phyloP scores from a whole-genome alignment of 1,140 invertebrate genomes.

The Eubasilissa regina region DNA sequence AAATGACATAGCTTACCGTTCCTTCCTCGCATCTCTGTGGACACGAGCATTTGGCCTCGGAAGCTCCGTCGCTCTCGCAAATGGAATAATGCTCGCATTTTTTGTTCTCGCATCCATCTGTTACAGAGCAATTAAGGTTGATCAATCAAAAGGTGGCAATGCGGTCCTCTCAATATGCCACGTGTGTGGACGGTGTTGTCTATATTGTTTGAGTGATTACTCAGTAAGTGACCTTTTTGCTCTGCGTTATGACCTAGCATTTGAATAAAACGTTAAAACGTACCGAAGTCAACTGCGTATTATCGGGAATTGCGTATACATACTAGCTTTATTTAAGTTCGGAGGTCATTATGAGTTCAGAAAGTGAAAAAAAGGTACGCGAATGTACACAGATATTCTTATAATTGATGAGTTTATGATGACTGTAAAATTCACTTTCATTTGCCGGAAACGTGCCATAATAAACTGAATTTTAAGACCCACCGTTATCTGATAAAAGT shows the following conservation, averaged over 20 bases:
- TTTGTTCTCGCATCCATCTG: slow-evolving; percentile 91
- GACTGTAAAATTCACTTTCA: too few relatives aligned
- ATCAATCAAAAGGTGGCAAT: slow-evolving; percentile 32
- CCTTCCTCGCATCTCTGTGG: slow-evolving; percentile 81
- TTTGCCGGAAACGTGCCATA: too few relatives aligned
- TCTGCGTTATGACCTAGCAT: not conserved
- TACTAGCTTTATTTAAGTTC: too few relatives aligned
- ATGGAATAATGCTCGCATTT: slow-evolving; percentile 88
- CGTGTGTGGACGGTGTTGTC: not conserved
- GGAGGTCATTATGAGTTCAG: too few relatives aligned
- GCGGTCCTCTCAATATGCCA: slow-evolving; percentile 31
- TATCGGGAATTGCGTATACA: too few relatives aligned
- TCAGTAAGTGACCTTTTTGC: slow-evolving; percentile 23
- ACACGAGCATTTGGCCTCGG: slow-evolving; percentile 86
- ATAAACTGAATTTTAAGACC: too few relatives aligned
- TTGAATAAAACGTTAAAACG: too few relatives aligned
- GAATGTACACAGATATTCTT: too few relatives aligned
- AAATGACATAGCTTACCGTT: slow-evolving; percentile 73
- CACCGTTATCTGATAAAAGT: too few relatives aligned
- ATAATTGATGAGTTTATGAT: too few relatives aligned
- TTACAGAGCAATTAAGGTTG: slow-evolving; percentile 38
- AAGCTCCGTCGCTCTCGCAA: slow-evolving; percentile 85
- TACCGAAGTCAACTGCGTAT: too few relatives aligned
- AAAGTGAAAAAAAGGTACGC: too few relatives aligned
- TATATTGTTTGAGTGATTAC: slow-evolving; percentile 20